Base-by-base conservation (phyloP, 2,888 invertebrate genomes). In the Epirrhoe tristata region DNA sequence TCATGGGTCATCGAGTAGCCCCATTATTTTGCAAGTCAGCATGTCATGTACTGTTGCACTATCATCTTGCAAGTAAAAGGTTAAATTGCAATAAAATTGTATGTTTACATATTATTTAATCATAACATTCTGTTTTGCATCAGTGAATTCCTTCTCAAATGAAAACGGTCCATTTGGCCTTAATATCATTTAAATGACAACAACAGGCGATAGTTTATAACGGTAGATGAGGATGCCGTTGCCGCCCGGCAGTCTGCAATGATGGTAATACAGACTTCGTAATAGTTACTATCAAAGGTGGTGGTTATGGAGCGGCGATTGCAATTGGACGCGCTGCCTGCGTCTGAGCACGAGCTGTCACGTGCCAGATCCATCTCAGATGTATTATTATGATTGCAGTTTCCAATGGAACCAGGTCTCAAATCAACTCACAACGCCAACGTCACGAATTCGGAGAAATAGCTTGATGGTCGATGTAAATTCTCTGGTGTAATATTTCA, bases 221-320 rank as follows among this genome's bases (percentile, higher is more conserved):
- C 72, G 74, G 74, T 71, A 69, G 52, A 55, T 58, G 14, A 36
- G 54, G 62, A 65, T 71, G 67, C 72, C 70, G 70, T 69, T 66
- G 69, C 55, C 61, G 71, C 65, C 66, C 17, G 66, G 16, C 46
- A 16, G 67, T 66, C 69, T 67, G 63, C 55, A 58, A 16, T 51
- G 43, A 58, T 16, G 48, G 24, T 51, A 46, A 36, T 24, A 7
- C 48, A 46, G 46, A 39, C 24, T 36, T 16, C 39, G 34, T 4
- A 16, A 50, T n/a, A 46, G 32, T 46, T 54, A 34, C 36, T 56
- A 4, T 53, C 12, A 6, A 32, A 53, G 43, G 16, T 58, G 58
- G 34, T 34, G 46, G 57, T 53, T 52, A 34, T 53, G 56, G 56
- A 17, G 31, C 48, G 48, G 34, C 34, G 46, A 17, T 34, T 14